A percentile compares a stretch with the other conserved stretches of the same genome.
These are phyloP conservation scores for Ceramica pisi DNA, from an alignment of 2,888 invertebrate genomes.

Conservation along the genomic window DNA sequence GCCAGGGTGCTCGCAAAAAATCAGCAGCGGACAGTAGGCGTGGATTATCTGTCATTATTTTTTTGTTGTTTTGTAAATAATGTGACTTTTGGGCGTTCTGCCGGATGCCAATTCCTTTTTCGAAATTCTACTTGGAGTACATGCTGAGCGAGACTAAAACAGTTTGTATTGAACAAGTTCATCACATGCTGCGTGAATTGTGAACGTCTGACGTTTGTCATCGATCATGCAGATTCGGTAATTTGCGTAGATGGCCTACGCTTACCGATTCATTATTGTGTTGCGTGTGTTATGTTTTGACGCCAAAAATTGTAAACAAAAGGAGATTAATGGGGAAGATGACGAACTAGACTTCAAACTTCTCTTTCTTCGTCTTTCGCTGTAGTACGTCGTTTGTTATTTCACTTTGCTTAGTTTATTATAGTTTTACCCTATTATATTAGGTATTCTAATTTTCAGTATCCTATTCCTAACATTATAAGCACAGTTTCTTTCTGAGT, in stretches of 20 bases:
- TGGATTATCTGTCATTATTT: slow-evolving; percentile 76
- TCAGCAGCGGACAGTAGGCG: slow-evolving; percentile 77
- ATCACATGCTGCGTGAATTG: slow-evolving; percentile 34
- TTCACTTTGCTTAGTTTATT: not conserved
- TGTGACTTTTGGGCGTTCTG: slow-evolving; percentile 66
- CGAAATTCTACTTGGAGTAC: slow-evolving; percentile 20
- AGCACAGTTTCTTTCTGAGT: no score
- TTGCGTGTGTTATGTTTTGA: slow-evolving; percentile 25
- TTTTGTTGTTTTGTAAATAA: slow-evolving; percentile 73
- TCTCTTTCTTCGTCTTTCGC: not conserved
- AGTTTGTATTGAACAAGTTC: slow-evolving; percentile 22
- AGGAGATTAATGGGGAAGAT: slow-evolving; percentile 21
- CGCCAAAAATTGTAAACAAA: slow-evolving; percentile 10
- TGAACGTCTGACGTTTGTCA: slow-evolving; percentile 43
- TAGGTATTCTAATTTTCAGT: no score
- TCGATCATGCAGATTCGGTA: slow-evolving; percentile 59
- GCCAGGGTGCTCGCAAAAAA: slow-evolving; percentile 77
- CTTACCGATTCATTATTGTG: slow-evolving; percentile 41
- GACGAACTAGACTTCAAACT: not conserved
- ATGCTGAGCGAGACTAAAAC: slow-evolving; percentile 46
- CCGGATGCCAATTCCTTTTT: slow-evolving; percentile 55
- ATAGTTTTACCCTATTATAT: no score
- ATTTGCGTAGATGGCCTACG: slow-evolving; percentile 23
- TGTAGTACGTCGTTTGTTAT: not conserved
- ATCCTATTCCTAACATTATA: no score